phyloP scores from a whole-genome alignment of 2,113 vertebrate genomes.

The Corapipo altera region DNA sequence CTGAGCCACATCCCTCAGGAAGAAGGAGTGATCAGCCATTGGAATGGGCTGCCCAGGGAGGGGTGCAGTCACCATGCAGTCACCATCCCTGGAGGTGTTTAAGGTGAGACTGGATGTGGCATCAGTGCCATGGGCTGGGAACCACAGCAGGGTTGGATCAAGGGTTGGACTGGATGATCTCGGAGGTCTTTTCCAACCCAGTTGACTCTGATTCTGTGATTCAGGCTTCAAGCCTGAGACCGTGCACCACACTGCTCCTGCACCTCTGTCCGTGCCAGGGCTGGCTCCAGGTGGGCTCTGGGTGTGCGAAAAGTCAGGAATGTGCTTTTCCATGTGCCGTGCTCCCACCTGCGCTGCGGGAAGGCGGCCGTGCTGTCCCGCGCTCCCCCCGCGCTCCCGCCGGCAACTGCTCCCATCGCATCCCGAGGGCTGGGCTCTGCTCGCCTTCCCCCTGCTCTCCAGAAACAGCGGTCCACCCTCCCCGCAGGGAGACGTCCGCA shows the following conservation, averaged over 20 bases:
- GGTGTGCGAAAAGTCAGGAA: neutral
- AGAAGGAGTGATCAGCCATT: no score
- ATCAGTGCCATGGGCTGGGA: no score
- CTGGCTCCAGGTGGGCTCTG: neutral
- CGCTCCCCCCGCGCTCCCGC: neutral
- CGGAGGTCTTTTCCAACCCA: no score
- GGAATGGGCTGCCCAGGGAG: no score
- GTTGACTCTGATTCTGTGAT: no score
- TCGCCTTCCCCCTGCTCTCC: fast-evolving
- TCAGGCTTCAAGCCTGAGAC: neutral
- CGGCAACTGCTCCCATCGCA: no score
- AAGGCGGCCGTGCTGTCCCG: neutral
- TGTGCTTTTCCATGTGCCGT: neutral
- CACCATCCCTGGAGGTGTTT: no score
- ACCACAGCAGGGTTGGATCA: no score
- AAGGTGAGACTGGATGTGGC: no score
- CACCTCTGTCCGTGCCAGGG: fast-evolving
- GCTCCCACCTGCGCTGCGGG: neutral
- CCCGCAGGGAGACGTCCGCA: neutral
- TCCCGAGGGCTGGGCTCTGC: fast-evolving
- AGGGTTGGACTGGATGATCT: no score
- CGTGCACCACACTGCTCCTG: neutral
- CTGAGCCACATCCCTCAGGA: fast-evolving
- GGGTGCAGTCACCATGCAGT: no score
- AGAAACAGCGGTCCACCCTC: neutral